Conservation (phyloP, 2,888 invertebrate genomes). For the Campaea margaritaria region DNA sequence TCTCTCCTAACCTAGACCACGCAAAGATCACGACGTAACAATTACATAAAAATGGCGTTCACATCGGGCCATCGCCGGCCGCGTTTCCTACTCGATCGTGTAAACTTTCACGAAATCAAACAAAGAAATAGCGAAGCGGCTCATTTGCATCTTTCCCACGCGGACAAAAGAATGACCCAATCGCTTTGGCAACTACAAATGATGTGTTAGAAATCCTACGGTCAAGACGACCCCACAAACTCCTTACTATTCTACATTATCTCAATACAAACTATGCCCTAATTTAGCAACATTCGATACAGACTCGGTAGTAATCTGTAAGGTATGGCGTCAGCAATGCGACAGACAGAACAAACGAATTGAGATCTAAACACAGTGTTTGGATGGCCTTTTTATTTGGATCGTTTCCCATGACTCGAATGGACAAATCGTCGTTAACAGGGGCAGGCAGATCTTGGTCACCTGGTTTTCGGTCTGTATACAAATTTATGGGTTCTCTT, state of each 20-base stretch:
- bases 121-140: conserved; percentile 83
- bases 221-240: conserved; percentile 62
- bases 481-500: conserved; percentile 29
- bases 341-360: conserved; percentile 65
- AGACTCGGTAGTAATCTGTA: conserved; percentile 23
- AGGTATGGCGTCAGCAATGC: conserved; percentile 42
- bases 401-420: conserved; percentile 58
- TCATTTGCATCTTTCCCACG: conserved; percentile 85
- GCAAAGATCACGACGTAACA: conserved; percentile 76
- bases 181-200: conserved; percentile 80
- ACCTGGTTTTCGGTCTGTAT: conserved; percentile 38
- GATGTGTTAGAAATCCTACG: conserved; percentile 80
- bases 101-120: conserved; percentile 86
- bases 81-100: conserved; percentile 84
- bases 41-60: conserved; percentile 85
- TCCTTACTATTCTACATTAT: conserved; percentile 34
- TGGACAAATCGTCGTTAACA: conserved; percentile 40
- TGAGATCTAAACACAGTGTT: conserved; percentile 56
- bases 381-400: conserved; percentile 56
- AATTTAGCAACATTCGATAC: conserved; percentile 5
- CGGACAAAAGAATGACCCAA: conserved; percentile 84
- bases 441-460: conserved; percentile 42
- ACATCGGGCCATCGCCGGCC: conserved; percentile 78
- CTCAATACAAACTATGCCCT: conserved; percentile 24
- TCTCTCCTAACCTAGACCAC: conserved; percentile 50